Percentiles rank a stretch among this genome's conserved stretches.
Evolutionary conservation across 2,888 invertebrate species (phyloP).

Genomic region (Carterocephalus palaemon): DNA sequence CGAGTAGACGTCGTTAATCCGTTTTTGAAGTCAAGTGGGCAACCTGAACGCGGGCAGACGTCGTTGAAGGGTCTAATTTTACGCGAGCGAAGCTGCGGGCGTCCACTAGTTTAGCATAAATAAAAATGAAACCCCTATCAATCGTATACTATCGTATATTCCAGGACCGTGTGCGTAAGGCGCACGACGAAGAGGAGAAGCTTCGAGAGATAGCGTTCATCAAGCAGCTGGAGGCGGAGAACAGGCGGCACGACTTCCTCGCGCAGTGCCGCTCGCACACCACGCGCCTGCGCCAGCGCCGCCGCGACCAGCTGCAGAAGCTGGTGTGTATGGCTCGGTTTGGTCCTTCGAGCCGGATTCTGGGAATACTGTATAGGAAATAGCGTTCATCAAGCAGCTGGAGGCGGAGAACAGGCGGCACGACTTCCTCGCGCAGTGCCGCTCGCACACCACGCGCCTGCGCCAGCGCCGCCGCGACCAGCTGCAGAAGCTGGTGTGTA

Average conservation of each 20-base stretch:
- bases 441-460: constrained; percentile 85
- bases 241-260: constrained; percentile 93
- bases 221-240: constrained; percentile 96
- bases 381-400: constrained; percentile 97
- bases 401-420: constrained; percentile 96
- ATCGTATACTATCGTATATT: constrained; percentile 1
- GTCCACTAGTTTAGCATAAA: too few species aligned
- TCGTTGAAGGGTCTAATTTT: too few species aligned
- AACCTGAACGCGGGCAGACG: too few species aligned
- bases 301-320: constrained; percentile 91
- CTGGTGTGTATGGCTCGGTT: too few species aligned
- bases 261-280: constrained; percentile 88
- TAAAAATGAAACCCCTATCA: not conserved
- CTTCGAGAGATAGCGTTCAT: constrained; percentile 98
- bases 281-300: constrained; percentile 85
- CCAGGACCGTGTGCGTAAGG: constrained; percentile 92
- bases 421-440: constrained; percentile 91
- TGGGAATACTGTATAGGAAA: too few species aligned
- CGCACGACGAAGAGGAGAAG: constrained; percentile 98
- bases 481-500: constrained; percentile 81
- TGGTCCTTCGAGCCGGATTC: too few species aligned
- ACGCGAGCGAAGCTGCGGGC: too few species aligned
- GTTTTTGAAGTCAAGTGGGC: too few species aligned
- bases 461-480: constrained; percentile 92
- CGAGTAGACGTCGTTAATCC: too few species aligned